These are phyloP conservation scores for Zelostemma sp. DNA, from an alignment of 1,140 invertebrate genomes.

Conservation along the genomic window DNA sequence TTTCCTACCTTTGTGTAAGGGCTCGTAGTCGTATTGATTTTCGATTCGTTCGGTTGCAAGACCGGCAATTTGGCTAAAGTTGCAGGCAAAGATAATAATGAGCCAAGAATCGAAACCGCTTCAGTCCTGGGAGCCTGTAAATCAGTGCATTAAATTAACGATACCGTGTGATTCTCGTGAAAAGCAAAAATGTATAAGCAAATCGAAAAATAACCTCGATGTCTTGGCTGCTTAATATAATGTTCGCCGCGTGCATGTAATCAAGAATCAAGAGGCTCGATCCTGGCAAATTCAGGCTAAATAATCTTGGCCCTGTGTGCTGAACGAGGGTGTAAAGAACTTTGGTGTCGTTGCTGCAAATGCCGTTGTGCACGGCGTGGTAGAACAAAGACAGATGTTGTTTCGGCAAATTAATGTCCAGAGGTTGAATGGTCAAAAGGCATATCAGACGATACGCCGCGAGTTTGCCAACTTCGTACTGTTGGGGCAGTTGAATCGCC, in stretches of 20 bases:
- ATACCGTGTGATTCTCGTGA: no score
- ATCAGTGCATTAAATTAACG: no score
- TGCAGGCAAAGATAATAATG: conserved; percentile 85
- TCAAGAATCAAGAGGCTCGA: conserved; percentile 89
- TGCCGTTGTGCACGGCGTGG: conserved; percentile 85
- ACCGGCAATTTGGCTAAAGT: conserved; percentile 83
- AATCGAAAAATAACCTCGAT: conserved; percentile 72
- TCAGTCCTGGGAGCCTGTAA: conserved; percentile 86
- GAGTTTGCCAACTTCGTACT: conserved; percentile 77
- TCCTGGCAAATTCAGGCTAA: conserved; percentile 90
- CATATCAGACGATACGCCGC: conserved; percentile 80
- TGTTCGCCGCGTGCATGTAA: conserved; percentile 90
- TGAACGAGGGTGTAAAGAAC: conserved; percentile 74
- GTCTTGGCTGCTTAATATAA: conserved; percentile 86
- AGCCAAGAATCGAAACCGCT: conserved; percentile 91
- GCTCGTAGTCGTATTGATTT: conserved; percentile 79
- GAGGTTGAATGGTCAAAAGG: conserved; percentile 73
- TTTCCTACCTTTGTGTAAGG: conserved; percentile 72
- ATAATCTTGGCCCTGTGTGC: conserved; percentile 75
- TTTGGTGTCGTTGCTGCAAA: conserved; percentile 66
- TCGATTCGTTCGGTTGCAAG: conserved; percentile 80
- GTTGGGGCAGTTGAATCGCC: conserved; percentile 74
- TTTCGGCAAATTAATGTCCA: conserved; percentile 72
- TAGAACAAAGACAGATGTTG: conserved; percentile 91
- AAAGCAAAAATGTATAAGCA: no score